Evolutionary conservation across 2,888 invertebrate genomes (phyloP), one percentile per base, ranked within the genome.

Genomic region (Luperina nickerlii): DNA sequence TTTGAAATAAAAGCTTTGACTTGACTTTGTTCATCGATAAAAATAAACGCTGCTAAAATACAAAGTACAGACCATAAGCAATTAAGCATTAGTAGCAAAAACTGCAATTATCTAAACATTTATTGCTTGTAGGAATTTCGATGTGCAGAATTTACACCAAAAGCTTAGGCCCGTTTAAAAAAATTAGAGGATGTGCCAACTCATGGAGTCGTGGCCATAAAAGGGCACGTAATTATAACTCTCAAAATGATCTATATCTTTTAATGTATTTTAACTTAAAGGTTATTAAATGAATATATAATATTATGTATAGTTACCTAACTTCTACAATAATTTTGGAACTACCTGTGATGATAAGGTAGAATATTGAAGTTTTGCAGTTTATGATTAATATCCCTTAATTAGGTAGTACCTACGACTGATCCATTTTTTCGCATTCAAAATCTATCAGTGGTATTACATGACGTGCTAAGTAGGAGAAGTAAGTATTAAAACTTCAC

Each of bases 121-220:
- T 93, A 93, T 93, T 91, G 92, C 90, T 89, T 87, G 89, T 89
- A 32, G 32, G 32, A 32, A 90, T 92, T 90, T 88, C 66, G 82
- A 89, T 87, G 90, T 88, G 92, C 90, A 91, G 85, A 90, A 91
- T 90, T 91, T 86, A 78, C 67, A 60, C 48, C 62, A 81, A 90
- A 92, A 90, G 84, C 82, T 86, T 80, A 88, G 65, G 51, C 42
- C 9, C 69, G 20, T 57, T 87, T 77, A 85, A 87, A 89, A 91
- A 90, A 89, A 90, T 3, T 27, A 11, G 13, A 71, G 71, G 80
- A 87, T 88, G 87, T 90, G 93, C 91, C 82, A 87, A 90, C 82
- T 93, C 93, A 94, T 76, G 74, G 77, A 38, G 38, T 71, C 57
- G n/a, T 27, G 60, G 38, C 27, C 42, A 71, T 83, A 91, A 91